These are phyloP conservation scores for Stercorarius parasiticus DNA, from an alignment of 2,113 vertebrate species.

Conservation along the genomic window DNA sequence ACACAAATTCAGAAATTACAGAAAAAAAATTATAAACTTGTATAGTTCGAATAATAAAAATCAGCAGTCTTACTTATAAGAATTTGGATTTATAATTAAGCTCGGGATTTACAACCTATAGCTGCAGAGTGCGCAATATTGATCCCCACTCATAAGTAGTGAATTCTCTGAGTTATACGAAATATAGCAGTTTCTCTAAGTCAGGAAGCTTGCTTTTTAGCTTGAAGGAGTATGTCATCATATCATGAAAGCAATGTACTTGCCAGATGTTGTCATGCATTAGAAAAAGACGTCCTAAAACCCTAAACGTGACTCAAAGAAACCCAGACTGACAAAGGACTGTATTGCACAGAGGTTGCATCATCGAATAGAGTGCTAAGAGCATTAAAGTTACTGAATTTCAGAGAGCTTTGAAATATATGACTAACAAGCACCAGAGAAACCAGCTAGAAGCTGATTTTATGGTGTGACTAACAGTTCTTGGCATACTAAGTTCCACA, in stretches of 20 bases:
- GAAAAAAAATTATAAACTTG: background rate
- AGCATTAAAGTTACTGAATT: background rate
- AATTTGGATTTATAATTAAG: background rate
- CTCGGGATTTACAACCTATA: background rate
- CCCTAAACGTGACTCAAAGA: background rate
- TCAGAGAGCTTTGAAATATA: background rate
- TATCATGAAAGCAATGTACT: background rate
- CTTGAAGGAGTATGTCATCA: background rate
- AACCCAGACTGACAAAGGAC: background rate
- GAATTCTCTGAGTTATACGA: background rate
- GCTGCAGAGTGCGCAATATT: background rate
- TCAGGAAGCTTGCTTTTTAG: background rate
- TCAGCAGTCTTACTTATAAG: background rate
- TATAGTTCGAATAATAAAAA: background rate
- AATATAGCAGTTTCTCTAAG: background rate
- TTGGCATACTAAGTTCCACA: background rate
- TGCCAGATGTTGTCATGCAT: background rate
- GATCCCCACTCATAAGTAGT: background rate
- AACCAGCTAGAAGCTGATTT: background rate
- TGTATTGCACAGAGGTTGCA: background rate
- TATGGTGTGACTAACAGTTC: background rate
- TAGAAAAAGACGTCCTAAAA: background rate
- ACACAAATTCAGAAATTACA: background rate
- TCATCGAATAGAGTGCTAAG: accelerated
- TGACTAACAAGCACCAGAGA: background rate